phyloP scores from a whole-genome alignment of 2,797 vertebrate species.

The Numenius phaeopus region DNA sequence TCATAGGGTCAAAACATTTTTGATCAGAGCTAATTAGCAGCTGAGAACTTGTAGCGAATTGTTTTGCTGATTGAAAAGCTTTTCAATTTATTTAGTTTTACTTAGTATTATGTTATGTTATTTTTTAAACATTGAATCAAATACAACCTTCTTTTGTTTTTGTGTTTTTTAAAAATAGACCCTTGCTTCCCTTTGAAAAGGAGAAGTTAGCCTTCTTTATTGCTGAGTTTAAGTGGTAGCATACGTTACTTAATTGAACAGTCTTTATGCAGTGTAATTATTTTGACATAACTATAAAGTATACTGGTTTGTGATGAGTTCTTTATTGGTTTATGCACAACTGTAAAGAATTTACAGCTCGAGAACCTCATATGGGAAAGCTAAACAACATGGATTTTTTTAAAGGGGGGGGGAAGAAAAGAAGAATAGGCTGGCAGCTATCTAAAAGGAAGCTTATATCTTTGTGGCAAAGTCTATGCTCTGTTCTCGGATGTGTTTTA shows the following conservation, averaged over 20 bases:
- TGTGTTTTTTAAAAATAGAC: background rate
- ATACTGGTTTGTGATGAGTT: background rate
- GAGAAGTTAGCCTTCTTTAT: background rate
- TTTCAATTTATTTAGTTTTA: background rate
- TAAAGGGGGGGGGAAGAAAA: background rate
- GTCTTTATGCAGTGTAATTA: background rate
- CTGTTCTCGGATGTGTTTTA: background rate
- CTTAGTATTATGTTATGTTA: background rate
- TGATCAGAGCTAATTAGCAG: background rate
- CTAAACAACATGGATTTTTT: background rate
- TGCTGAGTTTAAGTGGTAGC: background rate
- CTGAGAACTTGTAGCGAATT: background rate
- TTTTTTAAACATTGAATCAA: background rate
- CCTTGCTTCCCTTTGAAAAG: background rate
- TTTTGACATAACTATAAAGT: background rate
- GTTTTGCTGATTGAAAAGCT: background rate
- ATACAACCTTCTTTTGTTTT: fast-evolving
- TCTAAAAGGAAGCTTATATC: background rate
- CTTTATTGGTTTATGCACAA: background rate
- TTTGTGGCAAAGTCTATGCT: background rate
- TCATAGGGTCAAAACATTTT: background rate
- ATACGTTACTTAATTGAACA: background rate
- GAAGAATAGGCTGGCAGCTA: background rate
- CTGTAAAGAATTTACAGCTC: background rate
- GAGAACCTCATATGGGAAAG: background rate